Evolutionary conservation across 2,888 invertebrate genomes (phyloP), one percentile per base, ranked within the genome.

Genomic region (Pseudanteris insignis): DNA sequence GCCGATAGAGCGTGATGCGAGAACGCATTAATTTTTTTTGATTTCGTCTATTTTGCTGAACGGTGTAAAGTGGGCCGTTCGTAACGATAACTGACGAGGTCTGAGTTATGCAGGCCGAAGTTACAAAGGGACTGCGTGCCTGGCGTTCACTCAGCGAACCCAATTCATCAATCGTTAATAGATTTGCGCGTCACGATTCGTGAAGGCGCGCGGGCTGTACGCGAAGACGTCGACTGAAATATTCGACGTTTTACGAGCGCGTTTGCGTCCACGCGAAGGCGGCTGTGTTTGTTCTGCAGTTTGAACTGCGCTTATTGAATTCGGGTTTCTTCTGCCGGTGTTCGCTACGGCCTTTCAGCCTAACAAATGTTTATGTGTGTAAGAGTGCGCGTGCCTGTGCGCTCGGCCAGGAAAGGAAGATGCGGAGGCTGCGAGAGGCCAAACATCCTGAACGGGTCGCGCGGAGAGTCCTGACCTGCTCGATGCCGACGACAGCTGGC

Each of bases 401-500:
- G 18, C 7, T 38, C 25, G 21, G 28, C n/a, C 37, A 15, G 44
- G 32, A 40, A 55, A 53, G 46, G 50, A 43, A 36, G 41, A 48
- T 30, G 55, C 43, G 36, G 41, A 44, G 44, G 29, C 50, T 59
- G 58, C 36, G 46, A 34, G 51, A 50, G 43, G 33, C 51, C 58
- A 59, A 59, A 59, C 51, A 59, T 51, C 51, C 51, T 38, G 41
- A 46, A 44, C 50, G 44, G 26, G 21, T 54, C 55, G 40, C 10
- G 36, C 38, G 36, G 43, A 34, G 44, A 58, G 58, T 53, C 51
- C 59, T 59, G 59, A 59, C 59, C 59, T 59, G 59, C 59, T 53
- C 51, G 59, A 59, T 36, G 51, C 51, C 58, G 59, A 59, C 59
- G 59, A 59, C 59, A 59, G 59, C 59, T 59, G 59, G 59, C 59